These are phyloP conservation scores for Carcina quercana DNA, from an alignment of 2,888 invertebrate genomes.

Conservation along the genomic window DNA sequence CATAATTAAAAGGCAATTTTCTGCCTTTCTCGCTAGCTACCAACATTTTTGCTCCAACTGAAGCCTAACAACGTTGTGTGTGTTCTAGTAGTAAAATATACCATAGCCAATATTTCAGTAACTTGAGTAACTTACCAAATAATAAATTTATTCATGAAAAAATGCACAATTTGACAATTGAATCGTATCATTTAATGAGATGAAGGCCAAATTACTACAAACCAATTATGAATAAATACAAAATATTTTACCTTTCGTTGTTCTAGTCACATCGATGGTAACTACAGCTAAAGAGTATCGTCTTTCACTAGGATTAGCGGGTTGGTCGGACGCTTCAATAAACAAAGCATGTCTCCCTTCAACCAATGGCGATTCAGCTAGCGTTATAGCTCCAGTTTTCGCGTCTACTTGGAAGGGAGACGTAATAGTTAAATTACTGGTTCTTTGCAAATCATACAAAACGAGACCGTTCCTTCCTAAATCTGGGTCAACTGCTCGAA, in stretches of 20 bases:
- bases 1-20: no score
- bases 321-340: conserved; percentile 89
- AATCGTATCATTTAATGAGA: no score
- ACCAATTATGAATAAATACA: no score
- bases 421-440: conserved; percentile 76
- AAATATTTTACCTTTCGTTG: conserved; percentile 61
- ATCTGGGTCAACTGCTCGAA: conserved; percentile 89
- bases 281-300: conserved; percentile 90
- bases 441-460: conserved; percentile 81
- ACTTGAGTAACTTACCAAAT: no score
- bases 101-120: no score
- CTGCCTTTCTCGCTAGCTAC: no score
- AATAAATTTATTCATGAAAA: no score
- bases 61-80: no score
- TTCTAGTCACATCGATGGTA: conserved; percentile 81
- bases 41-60: no score
- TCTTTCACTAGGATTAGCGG: conserved; percentile 87
- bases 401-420: conserved; percentile 83
- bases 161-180: no score
- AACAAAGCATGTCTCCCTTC: conserved; percentile 86
- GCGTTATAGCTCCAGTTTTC: conserved; percentile 79
- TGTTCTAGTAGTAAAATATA: no score
- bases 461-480: conserved; percentile 83
- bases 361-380: conserved; percentile 78
- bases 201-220: no score